Percentiles rank a stretch among this genome's conserved stretches.
Evolutionary conservation across 2,888 invertebrate species (phyloP).

Genomic region (Drosophila conformis): DNA sequence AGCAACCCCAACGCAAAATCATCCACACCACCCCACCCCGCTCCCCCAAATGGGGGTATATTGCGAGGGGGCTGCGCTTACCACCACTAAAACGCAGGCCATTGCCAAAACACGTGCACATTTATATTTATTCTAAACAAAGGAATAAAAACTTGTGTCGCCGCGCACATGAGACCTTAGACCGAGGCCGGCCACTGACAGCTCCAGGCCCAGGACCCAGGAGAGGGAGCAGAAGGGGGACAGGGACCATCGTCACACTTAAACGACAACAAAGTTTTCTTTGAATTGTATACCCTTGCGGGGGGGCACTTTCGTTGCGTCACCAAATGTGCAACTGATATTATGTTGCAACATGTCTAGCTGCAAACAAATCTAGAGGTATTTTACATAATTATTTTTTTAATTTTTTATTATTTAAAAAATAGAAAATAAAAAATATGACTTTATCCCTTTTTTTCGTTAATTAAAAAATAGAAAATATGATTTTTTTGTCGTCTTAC

Average conservation of each 20-base stretch:
- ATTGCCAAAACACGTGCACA: constrained; percentile 75
- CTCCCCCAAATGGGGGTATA: background rate
- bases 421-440: background rate
- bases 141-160: constrained; percentile 83
- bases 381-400: background rate
- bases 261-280: constrained; percentile 33
- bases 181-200: constrained; percentile 13
- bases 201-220: background rate
- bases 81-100: constrained; percentile 65
- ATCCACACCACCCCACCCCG: constrained; percentile 5
- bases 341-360: background rate
- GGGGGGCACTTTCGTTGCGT: background rate
- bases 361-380: background rate
- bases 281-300: constrained; percentile 8
- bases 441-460: too few relatives aligned
- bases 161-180: constrained; percentile 78
- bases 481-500: background rate
- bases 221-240: background rate
- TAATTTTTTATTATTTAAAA: background rate
- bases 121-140: constrained; percentile 82
- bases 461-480: too few relatives aligned
- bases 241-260: background rate
- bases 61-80: constrained; percentile 32
- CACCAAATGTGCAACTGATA: background rate
- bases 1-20: constrained; percentile 54